Evolutionary conservation across 2,888 invertebrate genomes (phyloP).

Genomic region (Stenoptilia bipunctidactyla): DNA sequence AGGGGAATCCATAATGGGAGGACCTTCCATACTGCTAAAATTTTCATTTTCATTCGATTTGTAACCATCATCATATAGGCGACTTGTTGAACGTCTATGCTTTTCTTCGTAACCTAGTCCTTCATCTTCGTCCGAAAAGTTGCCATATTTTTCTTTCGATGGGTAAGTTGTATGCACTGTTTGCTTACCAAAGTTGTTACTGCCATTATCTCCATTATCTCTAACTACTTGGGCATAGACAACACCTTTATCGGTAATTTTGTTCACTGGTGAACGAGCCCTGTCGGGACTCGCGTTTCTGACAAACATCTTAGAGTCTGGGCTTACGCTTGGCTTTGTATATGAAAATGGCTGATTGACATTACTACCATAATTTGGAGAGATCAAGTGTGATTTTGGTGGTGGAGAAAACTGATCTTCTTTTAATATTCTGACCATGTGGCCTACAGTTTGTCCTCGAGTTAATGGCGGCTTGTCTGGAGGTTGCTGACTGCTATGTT

Average conservation of each 20-base stretch:
- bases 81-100: slow-evolving; percentile 42
- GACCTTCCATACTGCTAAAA: slow-evolving; percentile 45
- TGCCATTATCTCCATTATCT: slow-evolving; percentile 40
- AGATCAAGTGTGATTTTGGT: slow-evolving; percentile 74
- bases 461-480: slow-evolving; percentile 77
- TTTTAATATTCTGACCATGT: slow-evolving; percentile 81
- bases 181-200: slow-evolving; percentile 37
- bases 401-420: slow-evolving; percentile 78
- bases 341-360: slow-evolving; percentile 87
- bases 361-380: slow-evolving; percentile 75
- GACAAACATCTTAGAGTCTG: slow-evolving; percentile 54
- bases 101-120: slow-evolving; percentile 81
- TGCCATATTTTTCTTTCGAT: slow-evolving; percentile 56
- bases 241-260: slow-evolving; percentile 71
- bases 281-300: slow-evolving; percentile 60
- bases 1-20: slow-evolving; percentile 68
- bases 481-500: slow-evolving; percentile 80
- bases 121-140: slow-evolving; percentile 83
- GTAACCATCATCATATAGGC: slow-evolving; percentile 53
- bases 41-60: slow-evolving; percentile 61
- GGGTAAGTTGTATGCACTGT: slow-evolving; percentile 68
- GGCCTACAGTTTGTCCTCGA: slow-evolving; percentile 80
- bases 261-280: slow-evolving; percentile 52
- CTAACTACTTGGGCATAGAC: slow-evolving; percentile 84
- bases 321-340: slow-evolving; percentile 72